Evolutionary conservation across 2,113 vertebrate species (phyloP), one percentile per base, ranked within the genome.

Genomic region (Lophura nycthemera): DNA sequence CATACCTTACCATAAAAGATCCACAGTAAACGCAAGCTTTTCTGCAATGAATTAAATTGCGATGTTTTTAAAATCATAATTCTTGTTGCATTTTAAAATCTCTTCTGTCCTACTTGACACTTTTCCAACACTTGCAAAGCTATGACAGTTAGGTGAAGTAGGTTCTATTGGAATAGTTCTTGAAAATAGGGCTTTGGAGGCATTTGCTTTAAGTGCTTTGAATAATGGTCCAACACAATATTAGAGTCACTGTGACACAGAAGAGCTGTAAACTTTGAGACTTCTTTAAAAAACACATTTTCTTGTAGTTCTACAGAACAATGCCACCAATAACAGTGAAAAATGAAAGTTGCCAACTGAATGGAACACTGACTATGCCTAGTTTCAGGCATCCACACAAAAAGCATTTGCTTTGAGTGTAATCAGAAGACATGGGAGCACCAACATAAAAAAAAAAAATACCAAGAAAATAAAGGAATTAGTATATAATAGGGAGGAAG

Each of bases 231-330:
- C 15, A 13, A 54, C 11, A 61, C 19, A n/a, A 12, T 75, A 5
- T 59, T 36, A 87, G 66, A 79, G 45, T 69, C 45, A 50, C 48
- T 38, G 29, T 42, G 45, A 76, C 36, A 60, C 17, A 72, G 63
- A 79, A 92, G 25, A 79, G 9, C 18, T 70, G 43, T 36, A 70
- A 84, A 72, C 75, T 40, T 13, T 48, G 36, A 3, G 11, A 32
- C 30, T 61, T 64, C 74, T 59, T 43, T 36, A 63, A 75, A 91
- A 14, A 4, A 5, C 8, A 36, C 27, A 27, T 32, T 30, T 88
- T 61, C 40, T 66, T 72, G 15, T n/a, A 61, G 87, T 73, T 85
- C 70, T 91, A 45, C 48, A 82, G n/a, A 88, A 63, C 27, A 89
- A 73, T 66, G 40, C 3, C 15, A 86, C 17, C 48, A 73, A 43